Percentiles rank a stretch among this genome's conserved stretches.
Evolutionary conservation across 2,888 invertebrate genomes (phyloP).

Genomic region (Stenolophus ochropezus): DNA sequence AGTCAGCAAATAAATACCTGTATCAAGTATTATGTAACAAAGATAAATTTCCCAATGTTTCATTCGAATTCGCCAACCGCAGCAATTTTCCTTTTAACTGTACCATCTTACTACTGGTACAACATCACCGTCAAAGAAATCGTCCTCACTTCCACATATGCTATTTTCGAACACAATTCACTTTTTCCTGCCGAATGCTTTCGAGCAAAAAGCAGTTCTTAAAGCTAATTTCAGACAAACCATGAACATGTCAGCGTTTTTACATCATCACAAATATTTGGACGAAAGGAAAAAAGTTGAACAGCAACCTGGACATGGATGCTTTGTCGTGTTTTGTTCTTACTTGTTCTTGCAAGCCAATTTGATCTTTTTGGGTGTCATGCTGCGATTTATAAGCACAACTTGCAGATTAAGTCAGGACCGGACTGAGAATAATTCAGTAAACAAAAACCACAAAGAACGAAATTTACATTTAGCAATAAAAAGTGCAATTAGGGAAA

Average conservation of each 20-base stretch:
- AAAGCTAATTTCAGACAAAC: slow-evolving; percentile 30
- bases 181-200: slow-evolving; percentile 9
- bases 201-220: background rate
- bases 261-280: slow-evolving; percentile 35
- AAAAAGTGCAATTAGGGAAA: too few relatives aligned
- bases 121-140: background rate
- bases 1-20: background rate
- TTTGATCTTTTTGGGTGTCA: slow-evolving; percentile 46
- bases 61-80: background rate
- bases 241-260: slow-evolving; percentile 34
- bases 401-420: background rate
- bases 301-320: background rate
- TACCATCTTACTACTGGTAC: background rate
- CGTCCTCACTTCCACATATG: background rate
- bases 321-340: slow-evolving; percentile 29
- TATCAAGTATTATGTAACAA: background rate
- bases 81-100: slow-evolving; percentile 9
- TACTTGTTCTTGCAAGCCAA: slow-evolving; percentile 17
- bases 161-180: slow-evolving; percentile 10
- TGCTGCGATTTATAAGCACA: slow-evolving; percentile 32
- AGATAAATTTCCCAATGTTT: background rate
- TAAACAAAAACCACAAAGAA: background rate
- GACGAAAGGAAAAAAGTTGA: slow-evolving; percentile 28
- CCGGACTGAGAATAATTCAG: background rate
- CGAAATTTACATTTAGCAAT: too few relatives aligned